Base-by-base conservation (phyloP, 2,797 vertebrate species). In the Crocodylus rhombifer region DNA sequence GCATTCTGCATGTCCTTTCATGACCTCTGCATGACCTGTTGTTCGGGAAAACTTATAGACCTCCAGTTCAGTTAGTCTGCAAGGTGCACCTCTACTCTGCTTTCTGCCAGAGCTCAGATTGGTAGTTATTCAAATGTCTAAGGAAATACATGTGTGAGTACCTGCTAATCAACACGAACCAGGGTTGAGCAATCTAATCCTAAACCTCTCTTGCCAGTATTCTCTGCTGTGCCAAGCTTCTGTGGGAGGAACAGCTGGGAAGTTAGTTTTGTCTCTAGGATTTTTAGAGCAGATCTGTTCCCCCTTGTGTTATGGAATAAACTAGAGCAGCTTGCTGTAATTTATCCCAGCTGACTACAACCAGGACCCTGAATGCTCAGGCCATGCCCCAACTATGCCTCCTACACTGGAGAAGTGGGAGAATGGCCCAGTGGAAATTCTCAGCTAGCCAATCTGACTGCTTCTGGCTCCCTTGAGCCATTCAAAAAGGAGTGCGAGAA, bases 291-390 rank as follows among this genome's bases (percentile, higher is more conserved):
- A 67, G 64, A 67, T 30, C 64, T 67, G 18, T n/a, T n/a, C 17
- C n/a, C n/a, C 16, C 8, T 58, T 69, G 89, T 82, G 84, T 86
- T 80, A 84, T 4, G 86, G 82, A 84, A 92, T 85, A 89, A 0
- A 67, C 88, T 91, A 63, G 94, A 73, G 36, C 95, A 95, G 95
- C 86, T 77, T 87, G 67, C 82, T 73, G 57, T 36, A 4, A 92
- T 77, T 86, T 74, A 26, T 51, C 86, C 80, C 94, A 84, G 7
- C 0, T 73, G 84, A 81, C 82, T 88, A 71, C 80, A 67, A 67
- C 16, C 42, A 23, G 82, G 65, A 86, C 6, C 60, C 67, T 94
- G 90, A 95, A 93, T 82, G 7, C 63, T 33, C 89, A 91, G 94
- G 91, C 87, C 61, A 0, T 91, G 87, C 65, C 92, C 86, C 93